A percentile compares a stretch with the other conserved stretches of the same genome.
phyloP scores from a whole-genome alignment of 2,113 vertebrate genomes.

The Steatornis caripensis region DNA sequence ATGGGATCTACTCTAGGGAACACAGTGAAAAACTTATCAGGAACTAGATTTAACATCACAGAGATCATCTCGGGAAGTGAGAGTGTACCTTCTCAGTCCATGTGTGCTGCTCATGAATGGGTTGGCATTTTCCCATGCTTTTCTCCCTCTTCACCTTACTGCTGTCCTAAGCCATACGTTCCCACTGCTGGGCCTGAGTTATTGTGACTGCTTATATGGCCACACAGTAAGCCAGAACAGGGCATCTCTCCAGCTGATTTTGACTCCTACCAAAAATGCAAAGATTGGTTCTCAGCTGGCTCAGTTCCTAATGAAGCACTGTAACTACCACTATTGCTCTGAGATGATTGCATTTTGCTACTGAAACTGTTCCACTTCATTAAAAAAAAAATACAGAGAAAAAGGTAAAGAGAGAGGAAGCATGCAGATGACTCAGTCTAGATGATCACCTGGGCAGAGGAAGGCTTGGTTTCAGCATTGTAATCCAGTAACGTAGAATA shows the following conservation, averaged over 20 bases:
- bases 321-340: not conserved
- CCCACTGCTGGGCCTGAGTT: not conserved
- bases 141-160: not conserved
- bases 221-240: not conserved
- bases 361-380: not conserved
- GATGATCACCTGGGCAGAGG: not conserved
- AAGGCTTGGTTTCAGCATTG: not conserved
- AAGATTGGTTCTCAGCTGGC: not conserved
- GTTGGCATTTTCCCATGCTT: not conserved
- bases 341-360: not conserved
- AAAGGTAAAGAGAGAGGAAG: not conserved
- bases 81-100: not conserved
- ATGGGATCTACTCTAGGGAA: not conserved
- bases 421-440: not conserved
- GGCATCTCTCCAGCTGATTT: not conserved
- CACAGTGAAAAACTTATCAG: not conserved
- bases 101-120: not conserved
- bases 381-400: not conserved
- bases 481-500: not conserved
- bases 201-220: not conserved
- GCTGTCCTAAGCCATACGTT: not conserved
- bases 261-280: not conserved
- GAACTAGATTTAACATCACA: not conserved
- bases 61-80: not conserved
- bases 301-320: not conserved